Evolutionary conservation across 2,888 invertebrate species (phyloP).

Genomic region (Resseliella maxima): DNA sequence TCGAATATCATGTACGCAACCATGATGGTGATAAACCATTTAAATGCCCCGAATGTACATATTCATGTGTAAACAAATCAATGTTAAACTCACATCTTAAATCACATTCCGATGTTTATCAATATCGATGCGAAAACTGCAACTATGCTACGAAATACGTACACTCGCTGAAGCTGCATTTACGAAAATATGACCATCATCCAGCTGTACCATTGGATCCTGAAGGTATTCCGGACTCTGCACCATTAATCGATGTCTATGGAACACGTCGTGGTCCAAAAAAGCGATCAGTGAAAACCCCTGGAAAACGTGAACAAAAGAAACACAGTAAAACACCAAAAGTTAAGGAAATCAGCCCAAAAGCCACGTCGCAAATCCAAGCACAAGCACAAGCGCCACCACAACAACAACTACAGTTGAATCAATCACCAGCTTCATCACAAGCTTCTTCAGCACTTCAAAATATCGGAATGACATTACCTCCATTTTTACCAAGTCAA

Average conservation of each 20-base stretch:
- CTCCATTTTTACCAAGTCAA: constrained; percentile 63
- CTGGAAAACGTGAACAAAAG: not conserved
- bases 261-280: constrained; percentile 91
- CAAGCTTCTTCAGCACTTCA: constrained; percentile 6
- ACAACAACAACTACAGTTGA: constrained; percentile 59
- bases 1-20: constrained; percentile 96
- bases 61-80: constrained; percentile 96
- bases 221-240: constrained; percentile 88
- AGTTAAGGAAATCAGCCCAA: not conserved
- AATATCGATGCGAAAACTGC: constrained; percentile 93
- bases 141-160: constrained; percentile 98
- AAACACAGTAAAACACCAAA: not conserved
- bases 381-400: constrained; percentile 60
- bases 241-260: constrained; percentile 90
- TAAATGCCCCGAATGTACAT: constrained; percentile 89
- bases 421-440: too few relatives aligned
- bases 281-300: constrained; percentile 65
- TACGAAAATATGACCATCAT: constrained; percentile 90
- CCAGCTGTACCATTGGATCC: constrained; percentile 91
- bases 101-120: constrained; percentile 92
- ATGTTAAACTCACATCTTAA: constrained; percentile 99
- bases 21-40: constrained; percentile 96
- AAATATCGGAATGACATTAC: constrained; percentile 57
- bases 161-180: constrained; percentile 94
- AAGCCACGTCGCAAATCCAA: not conserved